These are phyloP conservation scores for Ageneiosus marmoratus DNA, from an alignment of 2,113 vertebrate genomes.

Conservation along the genomic window DNA sequence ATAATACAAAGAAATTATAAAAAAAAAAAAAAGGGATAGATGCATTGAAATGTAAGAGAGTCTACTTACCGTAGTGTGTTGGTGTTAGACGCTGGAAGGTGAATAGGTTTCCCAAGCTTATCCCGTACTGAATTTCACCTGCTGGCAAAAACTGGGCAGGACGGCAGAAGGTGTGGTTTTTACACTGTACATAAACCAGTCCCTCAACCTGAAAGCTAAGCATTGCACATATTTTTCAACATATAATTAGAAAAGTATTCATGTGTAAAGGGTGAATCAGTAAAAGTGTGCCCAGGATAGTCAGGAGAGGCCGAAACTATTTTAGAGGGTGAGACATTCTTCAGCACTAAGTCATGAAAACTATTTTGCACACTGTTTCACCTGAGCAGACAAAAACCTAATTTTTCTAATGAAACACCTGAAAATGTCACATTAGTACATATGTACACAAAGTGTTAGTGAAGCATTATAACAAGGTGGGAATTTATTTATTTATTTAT, in stretches of 20 bases:
- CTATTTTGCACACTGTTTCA: background rate
- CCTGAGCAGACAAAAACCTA: background rate
- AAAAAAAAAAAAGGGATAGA: background rate
- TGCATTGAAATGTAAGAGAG: background rate
- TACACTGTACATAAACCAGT: slow-evolving; percentile 65
- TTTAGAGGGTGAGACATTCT: slow-evolving; percentile 7
- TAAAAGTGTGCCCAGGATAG: slow-evolving; percentile 41
- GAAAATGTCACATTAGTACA: background rate
- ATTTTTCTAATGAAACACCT: background rate
- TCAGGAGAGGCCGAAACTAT: slow-evolving; percentile 5
- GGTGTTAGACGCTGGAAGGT: slow-evolving; percentile 2
- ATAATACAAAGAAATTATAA: no score
- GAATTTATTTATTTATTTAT: no score
- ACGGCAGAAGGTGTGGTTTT: slow-evolving; percentile 83
- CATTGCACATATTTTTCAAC: background rate
- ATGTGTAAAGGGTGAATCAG: slow-evolving; percentile 15
- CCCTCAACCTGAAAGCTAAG: slow-evolving; percentile 52
- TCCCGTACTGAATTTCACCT: slow-evolving; percentile 64
- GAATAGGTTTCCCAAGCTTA: slow-evolving; percentile 30
- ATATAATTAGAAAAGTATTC: background rate
- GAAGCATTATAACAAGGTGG: background rate
- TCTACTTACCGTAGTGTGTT: slow-evolving; percentile 35
- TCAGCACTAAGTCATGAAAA: background rate
- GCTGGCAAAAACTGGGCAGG: slow-evolving; percentile 77
- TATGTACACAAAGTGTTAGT: background rate